A percentile compares a stretch with the other conserved stretches of the same genome.
These are phyloP conservation scores for Phyto melanocephala DNA, from an alignment of 2,888 invertebrate species.

Conservation along the genomic window DNA sequence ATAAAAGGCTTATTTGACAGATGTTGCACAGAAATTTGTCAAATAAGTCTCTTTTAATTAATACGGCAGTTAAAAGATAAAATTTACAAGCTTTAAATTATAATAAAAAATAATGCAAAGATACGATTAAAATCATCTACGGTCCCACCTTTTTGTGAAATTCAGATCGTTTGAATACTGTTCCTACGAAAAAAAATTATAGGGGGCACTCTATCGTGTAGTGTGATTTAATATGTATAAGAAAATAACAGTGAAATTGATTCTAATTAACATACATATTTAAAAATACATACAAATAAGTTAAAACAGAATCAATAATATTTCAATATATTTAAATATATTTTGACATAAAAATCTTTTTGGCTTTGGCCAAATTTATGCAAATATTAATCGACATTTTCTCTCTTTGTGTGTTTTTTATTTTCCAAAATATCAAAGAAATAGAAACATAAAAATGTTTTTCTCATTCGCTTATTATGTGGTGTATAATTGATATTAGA, in stretches of 20 bases:
- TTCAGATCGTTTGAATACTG: too few species aligned
- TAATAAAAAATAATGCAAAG: too few species aligned
- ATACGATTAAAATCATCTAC: too few species aligned
- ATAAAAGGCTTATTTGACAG: too few species aligned
- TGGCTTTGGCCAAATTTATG: constrained; percentile 49
- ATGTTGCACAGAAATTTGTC: too few species aligned
- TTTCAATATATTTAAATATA: constrained; percentile 48
- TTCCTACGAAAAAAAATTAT: too few species aligned
- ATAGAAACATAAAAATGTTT: constrained; percentile 3
- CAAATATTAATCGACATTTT: constrained; percentile 23
- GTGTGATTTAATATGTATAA: neutral
- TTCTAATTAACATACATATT: constrained; percentile 13
- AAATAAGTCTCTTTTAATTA: too few species aligned
- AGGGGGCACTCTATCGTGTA: too few species aligned
- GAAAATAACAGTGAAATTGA: constrained; percentile 2
- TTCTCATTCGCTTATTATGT: neutral
- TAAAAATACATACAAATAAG: constrained; percentile 34
- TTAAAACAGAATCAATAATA: constrained; percentile 18
- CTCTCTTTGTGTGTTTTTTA: neutral
- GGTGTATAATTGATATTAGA: neutral
- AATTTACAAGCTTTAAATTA: too few species aligned
- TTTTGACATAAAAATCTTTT: constrained; percentile 51
- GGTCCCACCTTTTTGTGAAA: too few species aligned
- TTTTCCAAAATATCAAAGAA: neutral
- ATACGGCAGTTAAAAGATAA: too few species aligned